Percentiles rank a stretch among this genome's conserved stretches.
These are phyloP conservation scores for Indicator indicator DNA, from an alignment of 2,113 vertebrate genomes.

Conservation along the genomic window DNA sequence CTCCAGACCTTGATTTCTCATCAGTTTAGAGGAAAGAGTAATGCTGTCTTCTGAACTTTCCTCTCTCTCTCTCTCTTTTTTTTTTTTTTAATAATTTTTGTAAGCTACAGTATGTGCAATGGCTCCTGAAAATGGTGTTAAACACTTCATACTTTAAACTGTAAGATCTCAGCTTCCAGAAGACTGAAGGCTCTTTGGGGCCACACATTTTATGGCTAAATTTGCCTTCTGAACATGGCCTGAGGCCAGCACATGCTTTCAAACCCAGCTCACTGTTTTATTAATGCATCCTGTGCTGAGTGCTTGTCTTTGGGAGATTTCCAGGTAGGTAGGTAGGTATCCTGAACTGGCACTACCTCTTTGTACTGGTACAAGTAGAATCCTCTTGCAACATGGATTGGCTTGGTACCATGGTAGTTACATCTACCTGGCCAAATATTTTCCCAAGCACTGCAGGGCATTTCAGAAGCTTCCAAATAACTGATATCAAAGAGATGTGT, in stretches of 20 bases:
- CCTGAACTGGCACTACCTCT: not conserved
- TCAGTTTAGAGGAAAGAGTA: not conserved
- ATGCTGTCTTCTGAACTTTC: not conserved
- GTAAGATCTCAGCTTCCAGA: not conserved
- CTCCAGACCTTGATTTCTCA: not conserved
- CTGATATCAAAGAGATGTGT: not conserved
- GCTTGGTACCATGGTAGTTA: not conserved
- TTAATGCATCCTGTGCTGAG: not conserved
- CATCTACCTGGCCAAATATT: fast-evolving
- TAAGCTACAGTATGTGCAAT: not conserved
- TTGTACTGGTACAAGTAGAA: not conserved
- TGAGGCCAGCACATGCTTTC: not conserved
- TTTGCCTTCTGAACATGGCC: not conserved
- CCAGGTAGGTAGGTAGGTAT: not conserved
- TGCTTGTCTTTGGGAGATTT: fast-evolving
- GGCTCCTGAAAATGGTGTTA: not conserved
- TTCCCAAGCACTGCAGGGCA: not conserved
- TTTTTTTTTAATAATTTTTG: not conserved
- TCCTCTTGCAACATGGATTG: not conserved
- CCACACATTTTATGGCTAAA: not conserved
- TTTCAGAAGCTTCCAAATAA: not conserved
- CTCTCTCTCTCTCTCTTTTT: fast-evolving
- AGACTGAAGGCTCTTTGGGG: not conserved
- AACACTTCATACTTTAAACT: not conserved
- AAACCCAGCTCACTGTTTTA: not conserved